Evolutionary conservation across 2,113 vertebrate species (phyloP).

Genomic region (Podocnemis expansa): DNA sequence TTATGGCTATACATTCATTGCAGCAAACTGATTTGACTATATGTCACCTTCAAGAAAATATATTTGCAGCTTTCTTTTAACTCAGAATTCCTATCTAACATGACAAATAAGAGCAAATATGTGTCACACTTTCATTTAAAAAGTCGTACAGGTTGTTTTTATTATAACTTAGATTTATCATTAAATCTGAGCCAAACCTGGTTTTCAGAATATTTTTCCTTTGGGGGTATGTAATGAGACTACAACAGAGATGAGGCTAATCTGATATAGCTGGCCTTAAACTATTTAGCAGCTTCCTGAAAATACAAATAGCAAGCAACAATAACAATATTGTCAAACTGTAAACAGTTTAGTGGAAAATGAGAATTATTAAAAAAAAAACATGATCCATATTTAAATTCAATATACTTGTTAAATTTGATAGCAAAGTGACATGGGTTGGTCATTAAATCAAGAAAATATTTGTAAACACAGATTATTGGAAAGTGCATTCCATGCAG

Average conservation of each 20-base stretch:
- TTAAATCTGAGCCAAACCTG: slow-evolving; percentile 47
- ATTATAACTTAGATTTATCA: slow-evolving; percentile 50
- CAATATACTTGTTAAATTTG: slow-evolving; percentile 49
- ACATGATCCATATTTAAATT: slow-evolving; percentile 35
- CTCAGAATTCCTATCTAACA: neutral
- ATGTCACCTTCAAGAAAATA: neutral
- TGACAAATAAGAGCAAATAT: neutral
- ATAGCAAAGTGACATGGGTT: neutral
- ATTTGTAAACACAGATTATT: neutral
- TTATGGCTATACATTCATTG: neutral
- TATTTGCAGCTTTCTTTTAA: neutral
- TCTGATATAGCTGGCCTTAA: slow-evolving; percentile 54
- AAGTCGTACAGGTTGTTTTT: neutral
- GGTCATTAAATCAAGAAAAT: neutral
- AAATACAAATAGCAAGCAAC: slow-evolving; percentile 44
- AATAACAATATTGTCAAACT: slow-evolving; percentile 40
- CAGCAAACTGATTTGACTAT: neutral
- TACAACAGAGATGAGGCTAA: slow-evolving; percentile 52
- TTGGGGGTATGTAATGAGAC: slow-evolving; percentile 52
- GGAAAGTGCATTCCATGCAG: slow-evolving; percentile 18
- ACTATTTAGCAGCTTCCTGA: slow-evolving; percentile 51
- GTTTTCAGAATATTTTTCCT: slow-evolving; percentile 57
- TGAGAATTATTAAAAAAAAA: slow-evolving; percentile 51
- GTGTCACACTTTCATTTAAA: neutral
- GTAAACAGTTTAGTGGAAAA: slow-evolving; percentile 34